Conservation (phyloP, 1,140 invertebrate species). For the Aphidius ervi region DNA sequence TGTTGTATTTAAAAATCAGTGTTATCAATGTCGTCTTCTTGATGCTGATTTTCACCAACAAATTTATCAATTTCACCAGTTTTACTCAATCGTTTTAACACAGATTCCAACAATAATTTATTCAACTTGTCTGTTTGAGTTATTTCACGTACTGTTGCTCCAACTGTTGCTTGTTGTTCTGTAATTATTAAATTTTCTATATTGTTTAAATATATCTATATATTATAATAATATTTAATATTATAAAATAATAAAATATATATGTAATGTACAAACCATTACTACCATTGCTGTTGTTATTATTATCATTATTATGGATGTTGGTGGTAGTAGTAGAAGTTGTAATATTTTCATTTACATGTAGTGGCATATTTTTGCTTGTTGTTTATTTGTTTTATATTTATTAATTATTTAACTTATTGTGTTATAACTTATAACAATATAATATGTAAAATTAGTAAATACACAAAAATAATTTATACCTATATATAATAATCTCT, state of each 20-base stretch:
- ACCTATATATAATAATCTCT: no score
- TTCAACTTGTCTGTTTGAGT: conserved; percentile 63
- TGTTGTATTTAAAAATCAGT: conserved; percentile 28
- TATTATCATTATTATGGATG: neutral
- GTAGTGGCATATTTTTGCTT: no score
- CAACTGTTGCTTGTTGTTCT: conserved; percentile 22
- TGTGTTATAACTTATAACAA: no score
- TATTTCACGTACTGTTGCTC: conserved; percentile 47
- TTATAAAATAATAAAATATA: no score
- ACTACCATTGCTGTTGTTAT: neutral
- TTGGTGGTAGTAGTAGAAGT: conserved; percentile 1
- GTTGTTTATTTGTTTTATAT: no score
- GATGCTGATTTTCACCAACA: conserved; percentile 28
- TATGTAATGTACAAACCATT: no score
- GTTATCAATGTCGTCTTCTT: conserved; percentile 27
- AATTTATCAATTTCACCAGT: conserved; percentile 36
- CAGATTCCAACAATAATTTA: conserved; percentile 58
- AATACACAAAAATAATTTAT: no score
- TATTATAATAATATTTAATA: no score
- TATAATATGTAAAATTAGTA: no score
- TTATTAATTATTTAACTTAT: no score
- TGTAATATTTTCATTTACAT: conserved; percentile 2
- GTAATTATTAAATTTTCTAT: neutral
- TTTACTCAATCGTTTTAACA: conserved; percentile 59
- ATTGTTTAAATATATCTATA: no score